phyloP scores from a whole-genome alignment of 2,888 invertebrate species.

The Agrypnus murinus region DNA sequence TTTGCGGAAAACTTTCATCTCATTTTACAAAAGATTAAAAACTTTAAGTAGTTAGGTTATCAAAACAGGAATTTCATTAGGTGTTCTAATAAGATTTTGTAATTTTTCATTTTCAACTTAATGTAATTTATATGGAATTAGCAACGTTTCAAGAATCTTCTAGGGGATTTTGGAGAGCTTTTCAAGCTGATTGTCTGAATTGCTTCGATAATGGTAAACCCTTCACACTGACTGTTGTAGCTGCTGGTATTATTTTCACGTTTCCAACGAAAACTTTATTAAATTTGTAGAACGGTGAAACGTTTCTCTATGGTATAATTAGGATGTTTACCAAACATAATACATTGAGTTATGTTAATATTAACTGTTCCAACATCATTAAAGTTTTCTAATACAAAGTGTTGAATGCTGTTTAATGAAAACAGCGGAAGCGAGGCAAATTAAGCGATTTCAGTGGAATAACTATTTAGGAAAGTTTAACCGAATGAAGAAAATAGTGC shows the following conservation, averaged over 20 bases:
- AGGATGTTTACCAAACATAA: not conserved
- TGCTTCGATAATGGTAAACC: not conserved
- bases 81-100: not conserved
- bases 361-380: too few relatives aligned
- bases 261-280: slow-evolving; percentile 8
- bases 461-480: too few relatives aligned
- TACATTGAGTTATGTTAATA: too few relatives aligned
- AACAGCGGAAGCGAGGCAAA: too few relatives aligned
- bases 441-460: too few relatives aligned
- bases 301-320: not conserved
- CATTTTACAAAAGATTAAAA: too few relatives aligned
- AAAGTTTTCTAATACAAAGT: too few relatives aligned
- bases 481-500: too few relatives aligned
- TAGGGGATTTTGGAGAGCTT: slow-evolving; percentile 1
- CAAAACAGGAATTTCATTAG: not conserved
- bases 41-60: not conserved
- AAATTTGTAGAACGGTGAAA: not conserved
- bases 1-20: too few relatives aligned
- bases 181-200: not conserved
- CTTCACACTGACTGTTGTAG: not conserved
- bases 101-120: not conserved
- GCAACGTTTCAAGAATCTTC: slow-evolving; percentile 4
- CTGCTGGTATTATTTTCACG: slow-evolving; percentile 17
- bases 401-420: too few relatives aligned
- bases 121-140: slow-evolving; percentile 1